Evolutionary conservation across 2,113 vertebrate species (phyloP).

Genomic region (Syrrhaptes paradoxus): DNA sequence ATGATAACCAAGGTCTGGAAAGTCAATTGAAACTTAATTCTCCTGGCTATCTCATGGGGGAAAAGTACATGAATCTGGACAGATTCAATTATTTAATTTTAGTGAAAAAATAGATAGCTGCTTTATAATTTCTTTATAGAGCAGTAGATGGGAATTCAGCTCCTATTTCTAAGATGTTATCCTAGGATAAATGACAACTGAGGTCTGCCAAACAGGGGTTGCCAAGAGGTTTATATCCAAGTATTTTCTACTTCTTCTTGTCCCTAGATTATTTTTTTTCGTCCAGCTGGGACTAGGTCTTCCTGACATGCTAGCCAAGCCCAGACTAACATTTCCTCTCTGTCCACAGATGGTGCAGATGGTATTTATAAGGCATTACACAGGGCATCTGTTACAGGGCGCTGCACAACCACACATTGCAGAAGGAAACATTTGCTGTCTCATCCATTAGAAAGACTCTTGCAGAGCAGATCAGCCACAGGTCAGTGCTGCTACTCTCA

Average conservation of each 20-base stretch:
- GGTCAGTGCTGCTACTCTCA: neutral
- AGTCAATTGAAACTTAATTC: slow-evolving; percentile 74
- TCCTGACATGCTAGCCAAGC: neutral
- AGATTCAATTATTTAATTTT: slow-evolving; percentile 65
- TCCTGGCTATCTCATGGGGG: slow-evolving; percentile 45
- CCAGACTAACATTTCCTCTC: neutral
- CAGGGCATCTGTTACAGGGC: neutral
- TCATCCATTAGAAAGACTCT: neutral
- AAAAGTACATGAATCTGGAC: slow-evolving; percentile 47
- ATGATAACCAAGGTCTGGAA: slow-evolving; percentile 61
- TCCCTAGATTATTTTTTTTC: neutral
- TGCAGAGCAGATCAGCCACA: neutral
- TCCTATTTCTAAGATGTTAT: neutral
- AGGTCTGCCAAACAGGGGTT: neutral
- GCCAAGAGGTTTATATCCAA: neutral
- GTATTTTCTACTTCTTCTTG: neutral
- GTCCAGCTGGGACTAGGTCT: neutral
- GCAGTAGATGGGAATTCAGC: neutral
- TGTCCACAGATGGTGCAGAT: neutral
- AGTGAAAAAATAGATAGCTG: slow-evolving; percentile 61
- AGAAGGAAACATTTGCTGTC: neutral
- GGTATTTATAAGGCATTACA: neutral
- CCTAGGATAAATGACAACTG: neutral
- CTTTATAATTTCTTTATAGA: slow-evolving; percentile 35
- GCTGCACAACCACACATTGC: neutral